These are phyloP conservation scores for Ganaspis brasiliensis DNA, from an alignment of 2,888 invertebrate genomes.

Conservation along the genomic window DNA sequence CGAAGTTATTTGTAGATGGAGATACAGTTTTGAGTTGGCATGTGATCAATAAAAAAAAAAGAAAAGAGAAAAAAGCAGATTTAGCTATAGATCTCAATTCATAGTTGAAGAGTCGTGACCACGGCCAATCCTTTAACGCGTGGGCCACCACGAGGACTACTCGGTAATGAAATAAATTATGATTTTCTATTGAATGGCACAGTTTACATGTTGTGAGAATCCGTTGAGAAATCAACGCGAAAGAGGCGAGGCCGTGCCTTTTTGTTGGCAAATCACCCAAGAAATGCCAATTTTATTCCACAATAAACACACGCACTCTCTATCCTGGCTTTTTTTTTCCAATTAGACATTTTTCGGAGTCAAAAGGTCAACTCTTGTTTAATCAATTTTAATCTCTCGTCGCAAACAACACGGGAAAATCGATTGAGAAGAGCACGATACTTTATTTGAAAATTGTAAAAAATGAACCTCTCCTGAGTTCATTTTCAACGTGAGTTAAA, in stretches of 20 bases:
- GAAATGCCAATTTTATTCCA: constrained; percentile 21
- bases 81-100: neutral
- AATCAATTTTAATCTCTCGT: neutral
- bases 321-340: neutral
- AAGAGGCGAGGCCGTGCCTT: constrained; percentile 50
- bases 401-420: neutral
- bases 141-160: constrained; percentile 40
- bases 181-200: constrained; percentile 48
- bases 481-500: too few species aligned
- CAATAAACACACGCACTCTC: neutral
- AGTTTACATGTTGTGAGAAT: constrained; percentile 43
- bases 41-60: neutral
- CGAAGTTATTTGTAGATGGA: neutral
- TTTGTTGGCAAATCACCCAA: constrained; percentile 37
- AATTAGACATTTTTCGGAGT: neutral
- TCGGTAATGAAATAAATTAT: constrained; percentile 55
- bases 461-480: too few species aligned
- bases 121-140: constrained; percentile 44
- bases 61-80: neutral
- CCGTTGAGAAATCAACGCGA: constrained; percentile 51
- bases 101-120: constrained; percentile 27
- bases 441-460: too few species aligned
- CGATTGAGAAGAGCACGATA: neutral
- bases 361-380: neutral
- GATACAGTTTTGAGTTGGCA: neutral